Conservation (phyloP, 2,797 vertebrate genomes). For the Ataeniobius toweri region DNA sequence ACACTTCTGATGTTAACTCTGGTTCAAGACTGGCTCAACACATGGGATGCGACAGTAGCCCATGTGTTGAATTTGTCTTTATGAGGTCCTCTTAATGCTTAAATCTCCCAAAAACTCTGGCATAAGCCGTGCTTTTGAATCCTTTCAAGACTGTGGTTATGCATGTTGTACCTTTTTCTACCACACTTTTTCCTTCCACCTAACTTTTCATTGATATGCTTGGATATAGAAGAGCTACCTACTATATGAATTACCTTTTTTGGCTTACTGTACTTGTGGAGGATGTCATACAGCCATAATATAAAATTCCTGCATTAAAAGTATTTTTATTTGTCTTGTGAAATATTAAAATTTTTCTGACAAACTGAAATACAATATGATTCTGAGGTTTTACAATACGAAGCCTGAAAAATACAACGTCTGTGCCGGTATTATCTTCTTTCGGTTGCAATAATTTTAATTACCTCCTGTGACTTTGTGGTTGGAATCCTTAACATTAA, state of each 20-base stretch:
- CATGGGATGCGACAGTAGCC: not conserved
- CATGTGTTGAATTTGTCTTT: not conserved
- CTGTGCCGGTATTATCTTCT: constrained; percentile 1
- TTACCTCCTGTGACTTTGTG: constrained; percentile 35
- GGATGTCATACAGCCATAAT: not conserved
- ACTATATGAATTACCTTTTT: not conserved
- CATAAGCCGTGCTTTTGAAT: not conserved
- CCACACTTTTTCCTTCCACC: not conserved
- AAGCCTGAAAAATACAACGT: not conserved
- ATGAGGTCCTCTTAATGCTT: not conserved
- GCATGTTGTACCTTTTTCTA: not conserved
- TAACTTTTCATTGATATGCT: not conserved
- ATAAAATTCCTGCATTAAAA: not conserved
- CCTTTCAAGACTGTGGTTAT: not conserved
- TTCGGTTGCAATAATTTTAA: constrained; percentile 22
- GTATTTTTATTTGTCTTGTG: not conserved
- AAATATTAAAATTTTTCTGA: not conserved
- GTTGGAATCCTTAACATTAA: constrained; percentile 35
- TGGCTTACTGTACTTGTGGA: not conserved
- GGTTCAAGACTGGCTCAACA: not conserved
- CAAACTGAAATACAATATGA: not conserved
- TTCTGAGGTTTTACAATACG: not conserved
- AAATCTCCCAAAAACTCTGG: not conserved
- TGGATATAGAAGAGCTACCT: not conserved
- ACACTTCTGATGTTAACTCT: not conserved